These are phyloP conservation scores for Cephus rjabovi DNA, from an alignment of 2,888 invertebrate species.

Conservation along the genomic window DNA sequence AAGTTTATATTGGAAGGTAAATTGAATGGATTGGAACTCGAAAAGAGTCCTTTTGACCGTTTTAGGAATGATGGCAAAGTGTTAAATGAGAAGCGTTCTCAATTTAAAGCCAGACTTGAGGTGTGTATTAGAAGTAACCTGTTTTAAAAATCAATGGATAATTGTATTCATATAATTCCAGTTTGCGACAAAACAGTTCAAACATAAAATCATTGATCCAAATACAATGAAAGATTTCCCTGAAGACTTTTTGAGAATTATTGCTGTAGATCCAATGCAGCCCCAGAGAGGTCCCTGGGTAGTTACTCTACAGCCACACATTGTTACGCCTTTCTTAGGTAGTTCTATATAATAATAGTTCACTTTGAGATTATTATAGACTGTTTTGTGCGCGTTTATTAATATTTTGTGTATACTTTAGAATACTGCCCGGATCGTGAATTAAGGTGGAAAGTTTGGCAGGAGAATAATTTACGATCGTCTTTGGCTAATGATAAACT, in stretches of 20 bases:
- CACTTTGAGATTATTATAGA: background rate
- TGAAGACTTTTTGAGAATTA: conserved; percentile 73
- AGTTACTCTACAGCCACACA: conserved; percentile 79
- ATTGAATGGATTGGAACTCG: conserved; percentile 83
- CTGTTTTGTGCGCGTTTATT: background rate
- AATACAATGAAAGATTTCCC: conserved; percentile 81
- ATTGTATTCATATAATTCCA: conserved; percentile 33
- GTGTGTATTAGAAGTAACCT: conserved; percentile 36
- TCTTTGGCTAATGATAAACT: conserved; percentile 75
- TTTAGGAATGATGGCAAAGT: conserved; percentile 71
- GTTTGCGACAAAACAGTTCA: conserved; percentile 75
- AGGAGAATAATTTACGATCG: conserved; percentile 79
- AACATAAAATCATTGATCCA: conserved; percentile 75
- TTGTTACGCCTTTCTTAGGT: conserved; percentile 79
- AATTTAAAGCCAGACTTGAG: conserved; percentile 77
- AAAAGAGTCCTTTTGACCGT: conserved; percentile 63
- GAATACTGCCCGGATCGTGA: conserved; percentile 86
- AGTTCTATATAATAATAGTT: conserved; percentile 9
- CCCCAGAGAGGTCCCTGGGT: conserved; percentile 84
- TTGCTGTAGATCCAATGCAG: conserved; percentile 74
- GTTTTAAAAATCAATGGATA: background rate
- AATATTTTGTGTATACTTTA: conserved; percentile 19
- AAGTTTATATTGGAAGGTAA: conserved; percentile 86
- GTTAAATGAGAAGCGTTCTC: conserved; percentile 71
- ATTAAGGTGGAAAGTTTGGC: conserved; percentile 87